Base-by-base conservation (phyloP, 2,888 invertebrate species). In the Rhopalosiphum nymphaeae region DNA sequence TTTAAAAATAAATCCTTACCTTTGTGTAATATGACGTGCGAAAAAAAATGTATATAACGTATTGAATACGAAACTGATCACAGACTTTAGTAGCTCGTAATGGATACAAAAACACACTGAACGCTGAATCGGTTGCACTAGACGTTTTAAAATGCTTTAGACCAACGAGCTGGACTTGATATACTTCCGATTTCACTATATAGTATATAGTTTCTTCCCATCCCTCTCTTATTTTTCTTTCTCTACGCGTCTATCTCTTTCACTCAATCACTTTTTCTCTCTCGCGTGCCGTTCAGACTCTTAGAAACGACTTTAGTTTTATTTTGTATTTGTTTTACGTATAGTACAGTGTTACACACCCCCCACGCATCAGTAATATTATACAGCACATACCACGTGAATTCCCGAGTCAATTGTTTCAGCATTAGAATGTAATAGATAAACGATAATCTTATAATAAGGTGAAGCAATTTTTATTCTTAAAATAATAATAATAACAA, bases 61-160 rank as follows among this genome's bases (percentile, higher is more conserved):
- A 53, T 44, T 84, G 53, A 84, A 84, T 42, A 13, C 25, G 9
- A 67, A 61, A 46, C 29, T 29, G 46, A 67, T n/a, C 61, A 44
- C 61, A n/a, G 46, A 29, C 21, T 49, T 49, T 5, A n/a, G 89
- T 89, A n/a, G 44, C 53, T 78, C 42, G 92, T 78, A 44, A 89
- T 56, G 78, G 56, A 89, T 44, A 89, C 88, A n/a, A 89, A 78
- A 89, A 91, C 89, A 86, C 94, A 94, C 94, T 91, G 90, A 90
- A 89, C 94, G 61, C 86, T 36, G 93, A 84, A 93, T 49, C 61
- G 26, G 94, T 61, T n/a, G 94, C 67, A 53, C 90, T 91, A 53
- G 94, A 94, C 94, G 94, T 94, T 94, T 86, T 94, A 94, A 94
- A 94, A 94, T 87, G 91, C 91, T 94, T 49, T 42, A 61, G 49